Evolutionary conservation across 2,113 vertebrate genomes (phyloP), one percentile per base, ranked within the genome.

Genomic region (Tichodroma muraria): DNA sequence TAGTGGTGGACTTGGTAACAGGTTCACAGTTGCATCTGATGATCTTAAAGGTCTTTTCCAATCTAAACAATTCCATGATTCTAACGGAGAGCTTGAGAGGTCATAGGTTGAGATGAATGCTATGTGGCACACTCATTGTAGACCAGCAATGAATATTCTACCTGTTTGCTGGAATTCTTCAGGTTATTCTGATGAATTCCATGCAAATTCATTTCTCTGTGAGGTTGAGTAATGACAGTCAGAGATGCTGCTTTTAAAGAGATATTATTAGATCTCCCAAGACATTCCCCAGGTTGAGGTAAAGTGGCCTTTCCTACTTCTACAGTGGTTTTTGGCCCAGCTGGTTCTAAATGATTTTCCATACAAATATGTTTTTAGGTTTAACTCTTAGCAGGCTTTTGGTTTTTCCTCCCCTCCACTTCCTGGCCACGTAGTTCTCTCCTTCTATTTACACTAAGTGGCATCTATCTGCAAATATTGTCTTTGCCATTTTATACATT

Each of bases 401-500:
- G 38, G 16, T 15, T 77, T 57, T 31, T 42, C 2, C 7, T 6
- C 5, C 2, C 21, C 37, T 14, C 27, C 1, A 0, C 35, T 78
- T 75, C 13, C 27, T 64, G 14, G 4, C 30, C 33, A 1, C 42
- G 8, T 28, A 50, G 30, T 3, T 47, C 16, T 64, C 13, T 72
- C 23, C 65, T 42, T 35, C 23, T 73, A 0, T 79, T 40, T 60
- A 17, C 6, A 2, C 22, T 9, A 76, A 73, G 13, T 77, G 49
- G 14, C 20, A 12, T 72, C 49, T 80, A 5, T 80, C 21, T 90
- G 54, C 28, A 89, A 49, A 66, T 81, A n/a, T 7, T 80, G 15
- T 57, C 31, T 33, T 24, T 47, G 24, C 45, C 4, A 15, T n/a
- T 68, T 86, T 64, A 44, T 45, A 53, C 3, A 2, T 83, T 80